Percentiles rank a stretch among this genome's conserved stretches.
These are phyloP conservation scores for Cettia cetti DNA, from an alignment of 2,113 vertebrate genomes.

Conservation along the genomic window DNA sequence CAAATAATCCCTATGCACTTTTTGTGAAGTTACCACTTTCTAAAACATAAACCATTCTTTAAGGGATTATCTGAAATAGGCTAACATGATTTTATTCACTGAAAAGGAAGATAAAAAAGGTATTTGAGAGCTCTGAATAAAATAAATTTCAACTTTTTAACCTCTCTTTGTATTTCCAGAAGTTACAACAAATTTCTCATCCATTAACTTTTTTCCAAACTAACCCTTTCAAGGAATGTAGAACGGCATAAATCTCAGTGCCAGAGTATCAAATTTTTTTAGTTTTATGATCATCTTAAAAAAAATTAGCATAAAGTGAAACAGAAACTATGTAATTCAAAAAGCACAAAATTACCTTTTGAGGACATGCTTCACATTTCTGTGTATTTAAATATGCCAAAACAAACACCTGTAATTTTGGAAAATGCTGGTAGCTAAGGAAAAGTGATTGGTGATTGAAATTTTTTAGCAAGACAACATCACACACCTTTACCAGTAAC, in stretches of 20 bases:
- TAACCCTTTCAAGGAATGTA: background rate
- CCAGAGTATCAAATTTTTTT: background rate
- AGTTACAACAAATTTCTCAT: background rate
- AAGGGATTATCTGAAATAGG: background rate
- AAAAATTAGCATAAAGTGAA: background rate
- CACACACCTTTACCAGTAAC: background rate
- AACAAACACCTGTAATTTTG: background rate
- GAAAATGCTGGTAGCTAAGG: background rate
- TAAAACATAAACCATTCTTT: background rate
- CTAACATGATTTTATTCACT: background rate
- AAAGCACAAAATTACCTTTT: background rate
- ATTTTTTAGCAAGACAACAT: background rate
- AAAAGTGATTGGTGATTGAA: background rate
- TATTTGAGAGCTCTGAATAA: background rate
- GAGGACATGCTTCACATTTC: background rate
- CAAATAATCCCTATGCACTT: background rate
- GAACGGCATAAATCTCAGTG: background rate
- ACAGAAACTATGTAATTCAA: background rate
- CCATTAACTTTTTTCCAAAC: background rate
- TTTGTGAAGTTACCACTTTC: background rate
- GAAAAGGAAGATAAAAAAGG: background rate
- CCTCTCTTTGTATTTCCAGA: background rate
- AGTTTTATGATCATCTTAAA: background rate
- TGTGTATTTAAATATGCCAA: background rate
- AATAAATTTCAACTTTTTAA: background rate